Conservation (phyloP, 2,888 invertebrate genomes). For the Melanargia galathea region DNA sequence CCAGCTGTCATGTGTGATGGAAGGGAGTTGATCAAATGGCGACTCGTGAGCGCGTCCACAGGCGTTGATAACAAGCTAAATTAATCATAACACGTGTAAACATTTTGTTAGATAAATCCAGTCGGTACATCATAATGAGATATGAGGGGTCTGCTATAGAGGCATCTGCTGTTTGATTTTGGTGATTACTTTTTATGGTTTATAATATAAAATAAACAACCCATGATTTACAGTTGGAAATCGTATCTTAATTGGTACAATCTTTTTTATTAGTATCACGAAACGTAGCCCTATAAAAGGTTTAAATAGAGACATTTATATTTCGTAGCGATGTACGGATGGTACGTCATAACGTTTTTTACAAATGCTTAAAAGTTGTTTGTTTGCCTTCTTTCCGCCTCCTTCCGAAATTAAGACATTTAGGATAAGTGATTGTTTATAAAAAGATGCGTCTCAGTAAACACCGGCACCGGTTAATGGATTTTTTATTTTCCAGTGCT, state of each 20-base stretch:
- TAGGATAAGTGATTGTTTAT: constrained; percentile 52
- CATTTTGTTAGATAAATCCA: constrained; percentile 70
- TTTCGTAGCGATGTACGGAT: constrained; percentile 9
- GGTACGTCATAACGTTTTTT: constrained; percentile 29
- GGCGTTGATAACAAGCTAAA: constrained; percentile 67
- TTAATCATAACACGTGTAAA: constrained; percentile 75
- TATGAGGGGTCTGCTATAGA: constrained; percentile 53
- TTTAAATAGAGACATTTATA: constrained; percentile 34
- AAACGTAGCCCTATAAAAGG: constrained; percentile 23
- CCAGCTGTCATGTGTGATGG: constrained; percentile 54
- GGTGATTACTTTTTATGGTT: constrained; percentile 68
- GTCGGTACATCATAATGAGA: constrained; percentile 48
- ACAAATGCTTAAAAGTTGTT: constrained; percentile 37
- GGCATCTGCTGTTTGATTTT: constrained; percentile 64
- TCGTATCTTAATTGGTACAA: constrained; percentile 60
- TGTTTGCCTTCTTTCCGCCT: constrained; percentile 46
- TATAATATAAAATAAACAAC: constrained; percentile 64
- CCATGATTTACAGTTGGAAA: constrained; percentile 58
- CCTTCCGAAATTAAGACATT: constrained; percentile 63
- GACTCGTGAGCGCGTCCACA: constrained; percentile 57
- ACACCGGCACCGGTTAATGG: constrained; percentile 52
- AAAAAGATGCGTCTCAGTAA: constrained; percentile 52
- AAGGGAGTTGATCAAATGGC: constrained; percentile 63
- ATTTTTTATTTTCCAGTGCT: constrained; percentile 52
- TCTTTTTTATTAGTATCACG: constrained; percentile 50